A percentile compares a stretch with the other conserved stretches of the same genome.
Evolutionary conservation across 2,888 invertebrate species (phyloP).

Genomic region (Silvanus unidentatus): DNA sequence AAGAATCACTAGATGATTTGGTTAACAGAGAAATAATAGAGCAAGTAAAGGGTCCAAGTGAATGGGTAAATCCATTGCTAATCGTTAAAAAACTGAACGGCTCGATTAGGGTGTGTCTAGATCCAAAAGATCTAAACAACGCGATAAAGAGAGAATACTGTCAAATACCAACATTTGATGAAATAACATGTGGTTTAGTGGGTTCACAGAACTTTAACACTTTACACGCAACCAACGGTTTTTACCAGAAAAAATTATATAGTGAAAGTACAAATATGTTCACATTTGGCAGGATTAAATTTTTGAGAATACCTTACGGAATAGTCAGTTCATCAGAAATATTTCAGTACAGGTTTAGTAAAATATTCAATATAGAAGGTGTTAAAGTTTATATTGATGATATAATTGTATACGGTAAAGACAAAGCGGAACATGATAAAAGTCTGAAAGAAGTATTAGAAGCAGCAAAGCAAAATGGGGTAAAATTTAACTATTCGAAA

Average conservation of each 20-base stretch:
- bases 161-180: slow-evolving; percentile 16
- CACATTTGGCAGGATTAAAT: slow-evolving; percentile 5
- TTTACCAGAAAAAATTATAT: slow-evolving; percentile 16
- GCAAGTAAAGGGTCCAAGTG: slow-evolving; percentile 6
- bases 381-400: not conserved
- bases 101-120: slow-evolving; percentile 20
- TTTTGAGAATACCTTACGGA: slow-evolving; percentile 7
- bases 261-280: slow-evolving; percentile 7
- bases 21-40: slow-evolving; percentile 17
- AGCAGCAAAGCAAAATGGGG: not conserved
- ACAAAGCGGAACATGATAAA: not conserved
- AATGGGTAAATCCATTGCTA: slow-evolving; percentile 23
- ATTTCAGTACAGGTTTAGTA: slow-evolving; percentile 3
- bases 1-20: slow-evolving; percentile 15
- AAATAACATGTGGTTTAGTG: slow-evolving; percentile 14
- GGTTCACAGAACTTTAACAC: slow-evolving; percentile 13
- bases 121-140: slow-evolving; percentile 19
- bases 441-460: not conserved
- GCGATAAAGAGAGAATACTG: slow-evolving; percentile 11
- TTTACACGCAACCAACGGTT: slow-evolving; percentile 12
- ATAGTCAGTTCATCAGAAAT: slow-evolving; percentile 8
- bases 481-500: not conserved
- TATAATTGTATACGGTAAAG: not conserved
- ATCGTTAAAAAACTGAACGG: slow-evolving; percentile 19
- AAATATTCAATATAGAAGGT: not conserved